Base-by-base conservation (phyloP, 2,113 vertebrate genomes). In the Aepyceros melampus region DNA sequence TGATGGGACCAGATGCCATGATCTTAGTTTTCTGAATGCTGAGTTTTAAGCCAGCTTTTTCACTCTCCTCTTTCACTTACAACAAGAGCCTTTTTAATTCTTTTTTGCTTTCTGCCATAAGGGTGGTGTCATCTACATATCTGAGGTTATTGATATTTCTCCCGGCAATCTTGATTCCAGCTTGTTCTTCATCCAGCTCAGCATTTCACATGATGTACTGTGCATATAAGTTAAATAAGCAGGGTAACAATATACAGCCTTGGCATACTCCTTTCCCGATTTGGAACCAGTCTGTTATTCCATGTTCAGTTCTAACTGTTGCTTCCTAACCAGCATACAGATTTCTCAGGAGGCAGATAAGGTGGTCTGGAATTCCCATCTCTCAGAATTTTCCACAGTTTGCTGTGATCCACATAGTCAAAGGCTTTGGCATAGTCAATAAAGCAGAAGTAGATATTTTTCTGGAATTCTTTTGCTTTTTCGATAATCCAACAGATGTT, bases 241-340 rank as follows among this genome's bases (percentile, higher is more conserved):
- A 16, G 31, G 3, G 62, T 64, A 16, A n/a, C 16, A 64, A 64
- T n/a, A 64, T n/a, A n/a, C 33, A 64, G 62, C 4, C 62, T 17
- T 64, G 1, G n/a, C 2, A 0, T 64, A 64, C 33, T 64, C 33
- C 62, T n/a, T 64, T 64, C 33, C 62, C 1, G 0, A n/a, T n/a
- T 17, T 64, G 62, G 62, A 64, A 64, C 33, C 62, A 64, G 16
- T n/a, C 60, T 33, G 7, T 64, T 64, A 8, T 17, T 33, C 16
- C 7, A n/a, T 64, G 62, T 64, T 19, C 62, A 19, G 33, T 64
- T 64, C 16, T 9, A 64, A n/a, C 33, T 64, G 62, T 64, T 64
- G 3, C 62, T 64, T 64, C 62, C 16, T 64, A 33, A 64, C 16
- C 62, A 4, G 3, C 62, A n/a, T n/a, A 64, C 62, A n/a, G 7